Base-by-base conservation (phyloP, 2,797 vertebrate genomes). In the Aulostomus chinensis region DNA sequence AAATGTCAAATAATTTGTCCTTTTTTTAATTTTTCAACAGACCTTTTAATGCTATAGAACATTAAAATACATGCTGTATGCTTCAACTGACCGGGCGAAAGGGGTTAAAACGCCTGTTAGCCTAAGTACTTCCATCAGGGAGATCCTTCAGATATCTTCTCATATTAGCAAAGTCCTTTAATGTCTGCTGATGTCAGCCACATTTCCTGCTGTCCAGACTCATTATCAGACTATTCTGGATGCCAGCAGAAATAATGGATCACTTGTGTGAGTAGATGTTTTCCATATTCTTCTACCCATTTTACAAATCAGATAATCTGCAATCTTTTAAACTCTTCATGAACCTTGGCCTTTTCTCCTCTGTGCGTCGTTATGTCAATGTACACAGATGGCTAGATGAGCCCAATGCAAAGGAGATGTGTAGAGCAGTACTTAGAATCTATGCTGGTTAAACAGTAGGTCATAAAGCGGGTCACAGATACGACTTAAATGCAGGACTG, bases 91-190 rank as follows among this genome's bases (percentile, higher is more conserved):
- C 13, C 43, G 25, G 36, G 7, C 28, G 53, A 39, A 48, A 31
- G 11, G 26, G 37, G n/a, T n/a, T n/a, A n/a, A n/a, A n/a, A n/a
- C n/a, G n/a, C n/a, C n/a, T n/a, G n/a, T n/a, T n/a, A n/a, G n/a
- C n/a, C n/a, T n/a, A 55, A 40, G 24, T 49, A 50, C 42, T 53
- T 25, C 43, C 32, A 50, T 18, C 26, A 48, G 30, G 45, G 14
- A 58, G 7, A n/a, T 8, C 58, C 30, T 30, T 43, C 22, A 47
- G 51, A 35, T 41, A 37, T 29, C 28, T 24, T 33, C 39, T 47
- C 4, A 26, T 12, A 9, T 25, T 17, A 5, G 34, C 1, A 14
- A 7, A 12, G 18, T 34, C 49, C 12, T 36, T 15, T 35, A 6
- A 26, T 50, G 21, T 46, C 2, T 34, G 4, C 0, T 2, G 4